Evolutionary conservation across 2,113 vertebrate species (phyloP).

Genomic region (Lichenostomus cassidix): DNA sequence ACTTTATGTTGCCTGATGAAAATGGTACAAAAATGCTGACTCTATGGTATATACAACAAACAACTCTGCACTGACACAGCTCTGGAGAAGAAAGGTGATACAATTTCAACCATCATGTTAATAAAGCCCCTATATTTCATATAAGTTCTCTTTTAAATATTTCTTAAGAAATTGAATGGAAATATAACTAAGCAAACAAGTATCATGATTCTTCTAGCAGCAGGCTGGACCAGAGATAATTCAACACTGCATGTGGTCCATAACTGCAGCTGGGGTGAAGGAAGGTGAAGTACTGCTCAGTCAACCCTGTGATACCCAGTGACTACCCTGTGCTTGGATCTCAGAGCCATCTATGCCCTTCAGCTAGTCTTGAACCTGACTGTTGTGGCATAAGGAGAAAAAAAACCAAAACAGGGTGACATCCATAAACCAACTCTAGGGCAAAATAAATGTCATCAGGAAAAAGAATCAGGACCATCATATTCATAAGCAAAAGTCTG

Average conservation of each 20-base stretch:
- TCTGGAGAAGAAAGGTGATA: background rate
- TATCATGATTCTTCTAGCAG: background rate
- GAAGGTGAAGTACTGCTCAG: background rate
- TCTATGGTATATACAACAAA: background rate
- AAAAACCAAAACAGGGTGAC: background rate
- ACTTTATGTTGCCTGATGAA: background rate
- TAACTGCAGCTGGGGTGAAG: background rate
- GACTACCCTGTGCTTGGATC: background rate
- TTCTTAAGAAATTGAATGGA: background rate
- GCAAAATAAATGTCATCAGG: background rate
- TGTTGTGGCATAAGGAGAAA: background rate
- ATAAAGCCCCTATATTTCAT: background rate
- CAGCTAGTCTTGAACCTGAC: background rate
- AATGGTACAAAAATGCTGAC: background rate
- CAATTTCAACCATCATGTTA: background rate
- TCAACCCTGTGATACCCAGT: background rate
- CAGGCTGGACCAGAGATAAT: background rate
- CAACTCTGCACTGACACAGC: background rate
- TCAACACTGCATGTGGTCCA: background rate
- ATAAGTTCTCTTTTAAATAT: background rate
- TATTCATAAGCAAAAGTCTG: background rate
- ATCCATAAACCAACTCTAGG: background rate
- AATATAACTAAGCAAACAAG: background rate
- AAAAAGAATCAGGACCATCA: background rate
- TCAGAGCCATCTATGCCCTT: background rate